phyloP scores from a whole-genome alignment of 2,113 vertebrate species.

The Piaya cayana region DNA sequence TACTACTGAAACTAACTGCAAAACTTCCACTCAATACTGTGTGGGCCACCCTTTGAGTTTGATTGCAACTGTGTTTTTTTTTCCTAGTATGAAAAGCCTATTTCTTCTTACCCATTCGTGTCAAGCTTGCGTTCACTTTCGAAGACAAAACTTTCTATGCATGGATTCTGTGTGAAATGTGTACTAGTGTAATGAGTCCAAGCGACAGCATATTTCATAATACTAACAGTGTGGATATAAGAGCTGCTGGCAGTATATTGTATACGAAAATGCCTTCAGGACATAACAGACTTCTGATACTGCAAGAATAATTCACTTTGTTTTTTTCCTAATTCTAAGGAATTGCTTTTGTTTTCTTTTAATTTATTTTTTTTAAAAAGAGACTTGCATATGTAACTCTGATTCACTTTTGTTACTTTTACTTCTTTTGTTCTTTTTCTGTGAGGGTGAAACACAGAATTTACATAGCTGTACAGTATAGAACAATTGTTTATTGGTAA shows the following conservation, averaged over 20 bases:
- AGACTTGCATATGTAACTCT: neutral
- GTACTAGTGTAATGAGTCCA: neutral
- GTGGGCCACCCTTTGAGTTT: neutral
- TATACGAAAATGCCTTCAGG: neutral
- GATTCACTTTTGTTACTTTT: neutral
- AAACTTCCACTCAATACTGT: neutral
- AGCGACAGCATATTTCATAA: neutral
- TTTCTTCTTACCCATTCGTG: neutral
- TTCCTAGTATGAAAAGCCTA: neutral
- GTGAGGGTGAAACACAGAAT: neutral
- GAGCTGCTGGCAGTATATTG: neutral
- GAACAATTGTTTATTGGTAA: neutral
- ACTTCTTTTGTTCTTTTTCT: neutral
- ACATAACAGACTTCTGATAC: neutral
- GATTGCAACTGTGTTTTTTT: neutral
- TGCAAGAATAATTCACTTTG: neutral
- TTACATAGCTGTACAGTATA: neutral
- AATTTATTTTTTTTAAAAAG: too few relatives aligned
- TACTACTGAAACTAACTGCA: neutral
- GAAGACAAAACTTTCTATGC: neutral
- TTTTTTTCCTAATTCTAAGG: neutral
- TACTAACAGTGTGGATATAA: neutral
- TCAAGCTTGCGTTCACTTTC: neutral
- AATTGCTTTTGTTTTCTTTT: neutral
- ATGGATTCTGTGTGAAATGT: neutral